Base-by-base conservation (phyloP, 2,113 vertebrate species). In the Rhegmatorhina hoffmannsi region DNA sequence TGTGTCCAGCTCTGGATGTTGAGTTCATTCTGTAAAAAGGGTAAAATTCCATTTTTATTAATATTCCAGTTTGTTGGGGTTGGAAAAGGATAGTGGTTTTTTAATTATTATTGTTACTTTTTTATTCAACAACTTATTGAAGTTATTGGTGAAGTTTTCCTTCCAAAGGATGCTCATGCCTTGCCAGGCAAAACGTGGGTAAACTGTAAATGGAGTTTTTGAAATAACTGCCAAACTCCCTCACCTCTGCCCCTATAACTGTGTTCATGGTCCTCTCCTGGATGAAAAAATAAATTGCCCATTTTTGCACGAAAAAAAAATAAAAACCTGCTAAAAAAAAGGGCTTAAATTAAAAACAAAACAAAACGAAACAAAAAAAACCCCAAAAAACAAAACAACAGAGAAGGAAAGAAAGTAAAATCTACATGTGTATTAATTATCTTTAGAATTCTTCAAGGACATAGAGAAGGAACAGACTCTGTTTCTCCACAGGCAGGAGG, bases 41-140 rank as follows among this genome's bases (percentile, higher is more conserved):
- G 34, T 63, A 78, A 84, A 96, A 95, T 86, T 86, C 33, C 33
- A 24, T 33, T 86, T 88, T 92, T 63, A 77, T 59, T 86, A 88
- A 81, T 68, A 78, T 78, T 90, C 40, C 36, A 58, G 28, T 31
- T 89, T 36, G 21, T 68, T 94, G 11, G 21, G 2, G 15, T 84
- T 91, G 94, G 55, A 31, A 60, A 58, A 60, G 29, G 25, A 10
- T 52, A 17, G 16, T 47, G 1, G 21, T 21, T 29, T 28, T 21
- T 75, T 6, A 46, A 46, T 50, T 50, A 25, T 50, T 50, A 25
- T 50, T 50, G 10, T 18, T 8, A 4, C n/a, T 36, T 56, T 59
- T 52, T 25, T 0, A 43, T 49, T 56, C 38, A 79, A 10, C 9
- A 44, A 29, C 16, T 89, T 55, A 60, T 25, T 80, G 9, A 52